Percentiles rank a stretch among this genome's conserved stretches.
These are phyloP conservation scores for Tachuris rubrigastra DNA, from an alignment of 2,113 vertebrate species.

Conservation along the genomic window DNA sequence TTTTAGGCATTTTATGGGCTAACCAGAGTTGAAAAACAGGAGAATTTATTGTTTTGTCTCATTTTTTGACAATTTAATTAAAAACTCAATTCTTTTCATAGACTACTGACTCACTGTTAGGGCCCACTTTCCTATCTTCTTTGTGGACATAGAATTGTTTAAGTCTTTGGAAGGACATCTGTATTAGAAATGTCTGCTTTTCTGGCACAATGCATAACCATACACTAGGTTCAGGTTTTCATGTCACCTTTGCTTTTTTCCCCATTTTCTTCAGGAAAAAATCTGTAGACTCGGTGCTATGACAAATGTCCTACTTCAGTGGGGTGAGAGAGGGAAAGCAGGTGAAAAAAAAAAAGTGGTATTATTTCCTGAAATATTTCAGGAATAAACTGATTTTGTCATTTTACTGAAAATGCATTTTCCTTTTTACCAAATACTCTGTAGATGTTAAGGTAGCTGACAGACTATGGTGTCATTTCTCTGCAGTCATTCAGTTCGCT, in stretches of 20 bases:
- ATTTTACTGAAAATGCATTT: background rate
- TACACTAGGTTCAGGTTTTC: background rate
- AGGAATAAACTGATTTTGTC: background rate
- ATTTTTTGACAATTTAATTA: background rate
- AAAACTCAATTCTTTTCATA: background rate
- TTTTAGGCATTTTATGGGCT: background rate
- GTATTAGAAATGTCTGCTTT: background rate
- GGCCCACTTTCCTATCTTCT: background rate
- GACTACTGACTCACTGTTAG: background rate
- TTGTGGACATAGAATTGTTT: background rate
- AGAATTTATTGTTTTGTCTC: background rate
- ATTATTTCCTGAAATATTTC: background rate
- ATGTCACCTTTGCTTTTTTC: background rate
- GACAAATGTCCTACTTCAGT: background rate
- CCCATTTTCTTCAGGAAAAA: background rate
- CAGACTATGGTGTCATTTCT: background rate
- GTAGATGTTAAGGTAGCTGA: background rate
- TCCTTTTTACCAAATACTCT: background rate
- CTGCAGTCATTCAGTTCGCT: constrained; percentile 92
- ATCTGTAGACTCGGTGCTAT: background rate
- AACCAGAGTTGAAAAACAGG: background rate
- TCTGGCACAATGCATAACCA: background rate
- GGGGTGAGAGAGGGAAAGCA: background rate
- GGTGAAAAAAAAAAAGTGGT: background rate
- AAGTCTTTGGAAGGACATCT: background rate